Conservation (phyloP, 2,113 vertebrate genomes). For the Synchiropus splendidus region DNA sequence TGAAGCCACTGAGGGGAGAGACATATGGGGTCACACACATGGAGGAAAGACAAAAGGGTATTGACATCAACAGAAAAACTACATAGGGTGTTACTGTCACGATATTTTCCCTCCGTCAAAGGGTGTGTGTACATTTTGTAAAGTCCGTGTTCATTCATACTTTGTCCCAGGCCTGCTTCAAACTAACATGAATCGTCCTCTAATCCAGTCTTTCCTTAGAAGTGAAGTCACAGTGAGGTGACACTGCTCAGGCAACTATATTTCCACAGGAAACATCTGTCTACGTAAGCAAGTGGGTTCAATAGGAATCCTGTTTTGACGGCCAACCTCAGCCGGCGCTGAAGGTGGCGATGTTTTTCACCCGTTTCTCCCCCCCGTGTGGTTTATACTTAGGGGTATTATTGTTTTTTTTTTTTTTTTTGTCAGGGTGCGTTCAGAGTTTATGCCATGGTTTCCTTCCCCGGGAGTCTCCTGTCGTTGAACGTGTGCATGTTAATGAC, state of each 20-base stretch:
- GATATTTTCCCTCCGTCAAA: slow-evolving; percentile 39
- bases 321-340: slow-evolving; percentile 26
- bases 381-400: slow-evolving; percentile 11
- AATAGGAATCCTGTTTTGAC: slow-evolving; percentile 51
- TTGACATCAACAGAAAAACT: slow-evolving; percentile 60
- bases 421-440: slow-evolving; percentile 3
- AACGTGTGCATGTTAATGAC: slow-evolving; percentile 99
- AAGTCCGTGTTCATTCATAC: slow-evolving; percentile 25
- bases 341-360: slow-evolving; percentile 26
- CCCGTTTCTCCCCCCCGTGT: slow-evolving; percentile 7
- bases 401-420: neutral
- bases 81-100: slow-evolving; percentile 53
- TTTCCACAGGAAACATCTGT: slow-evolving; percentile 99
- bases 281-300: slow-evolving; percentile 44
- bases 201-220: slow-evolving; percentile 56
- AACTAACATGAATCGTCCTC: slow-evolving; percentile 27
- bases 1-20: slow-evolving; percentile 36
- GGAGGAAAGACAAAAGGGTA: slow-evolving; percentile 48
- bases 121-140: slow-evolving; percentile 3
- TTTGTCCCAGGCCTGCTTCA: slow-evolving; percentile 48
- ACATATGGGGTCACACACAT: slow-evolving; percentile 34
- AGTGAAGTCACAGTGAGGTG: slow-evolving; percentile 84
- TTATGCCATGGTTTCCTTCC: slow-evolving; percentile 99
- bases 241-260: slow-evolving; percentile 87
- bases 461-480: slow-evolving; percentile 97